These are phyloP conservation scores for Cyprinodon tularosa DNA, from an alignment of 2,113 vertebrate species.

Conservation along the genomic window DNA sequence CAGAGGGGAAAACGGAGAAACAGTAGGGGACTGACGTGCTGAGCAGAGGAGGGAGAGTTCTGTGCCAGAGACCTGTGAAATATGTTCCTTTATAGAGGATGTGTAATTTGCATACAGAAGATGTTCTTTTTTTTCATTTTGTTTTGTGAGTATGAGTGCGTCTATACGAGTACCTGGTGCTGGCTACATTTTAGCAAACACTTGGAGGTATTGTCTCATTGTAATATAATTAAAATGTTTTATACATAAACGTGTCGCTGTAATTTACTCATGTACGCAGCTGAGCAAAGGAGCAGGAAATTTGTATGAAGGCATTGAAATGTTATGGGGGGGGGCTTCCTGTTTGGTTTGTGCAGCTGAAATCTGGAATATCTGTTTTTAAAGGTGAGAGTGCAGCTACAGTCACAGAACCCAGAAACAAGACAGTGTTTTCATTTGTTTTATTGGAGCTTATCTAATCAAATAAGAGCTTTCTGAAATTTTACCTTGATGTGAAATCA, in stretches of 20 bases:
- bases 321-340: slow-evolving; percentile 38
- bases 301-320: slow-evolving; percentile 35
- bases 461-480: neutral
- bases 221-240: slow-evolving; percentile 92
- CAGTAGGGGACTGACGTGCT: slow-evolving; percentile 25
- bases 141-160: slow-evolving; percentile 51
- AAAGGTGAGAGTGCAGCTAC: slow-evolving; percentile 37
- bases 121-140: slow-evolving; percentile 66
- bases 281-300: slow-evolving; percentile 26
- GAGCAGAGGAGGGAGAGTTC: slow-evolving; percentile 76
- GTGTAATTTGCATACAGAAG: slow-evolving; percentile 75
- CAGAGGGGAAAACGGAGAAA: slow-evolving; percentile 9
- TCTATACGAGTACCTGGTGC: slow-evolving; percentile 76
- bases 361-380: slow-evolving; percentile 25
- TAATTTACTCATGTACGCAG: neutral
- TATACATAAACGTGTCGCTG: slow-evolving; percentile 75
- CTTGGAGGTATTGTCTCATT: slow-evolving; percentile 82
- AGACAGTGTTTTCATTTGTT: slow-evolving; percentile 14
- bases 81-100: slow-evolving; percentile 77
- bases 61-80: slow-evolving; percentile 84
- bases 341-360: slow-evolving; percentile 60
- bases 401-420: neutral
- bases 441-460: slow-evolving; percentile 35
- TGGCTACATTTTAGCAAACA: slow-evolving; percentile 76
- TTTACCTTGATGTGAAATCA: neutral